Evolutionary conservation across 1,140 invertebrate genomes (phyloP).

Genomic region (Nylanderia fulva): DNA sequence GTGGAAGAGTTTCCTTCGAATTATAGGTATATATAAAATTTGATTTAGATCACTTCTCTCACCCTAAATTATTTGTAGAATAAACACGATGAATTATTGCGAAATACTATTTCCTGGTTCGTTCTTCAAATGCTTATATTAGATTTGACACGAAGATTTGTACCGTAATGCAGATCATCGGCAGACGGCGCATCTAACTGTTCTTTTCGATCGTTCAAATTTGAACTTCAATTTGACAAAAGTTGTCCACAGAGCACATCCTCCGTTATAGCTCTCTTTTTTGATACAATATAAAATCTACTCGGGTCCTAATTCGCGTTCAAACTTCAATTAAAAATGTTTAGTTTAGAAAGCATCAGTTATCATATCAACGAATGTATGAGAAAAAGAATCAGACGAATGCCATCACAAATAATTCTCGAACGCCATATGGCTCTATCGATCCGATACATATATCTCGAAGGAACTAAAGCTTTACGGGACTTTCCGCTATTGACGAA

Average conservation of each 20-base stretch:
- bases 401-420: not conserved
- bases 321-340: not conserved
- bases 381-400: not conserved
- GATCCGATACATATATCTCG: conserved; percentile 17
- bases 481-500: conserved; percentile 1
- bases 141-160: conserved; percentile 22
- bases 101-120: not conserved
- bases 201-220: conserved; percentile 28
- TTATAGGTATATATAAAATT: not conserved
- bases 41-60: not conserved
- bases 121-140: not conserved
- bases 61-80: not conserved
- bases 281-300: no score
- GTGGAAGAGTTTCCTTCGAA: not conserved
- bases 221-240: not conserved
- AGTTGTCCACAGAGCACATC: no score
- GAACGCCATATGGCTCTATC: not conserved
- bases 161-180: conserved; percentile 27
- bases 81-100: not conserved
- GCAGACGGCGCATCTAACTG: conserved; percentile 22
- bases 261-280: no score
- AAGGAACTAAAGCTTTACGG: not conserved
- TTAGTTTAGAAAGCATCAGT: not conserved
- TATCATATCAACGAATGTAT: not conserved
- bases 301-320: not conserved